Evolutionary conservation across 2,113 vertebrate genomes (phyloP).

Genomic region (Sula dactylatra): DNA sequence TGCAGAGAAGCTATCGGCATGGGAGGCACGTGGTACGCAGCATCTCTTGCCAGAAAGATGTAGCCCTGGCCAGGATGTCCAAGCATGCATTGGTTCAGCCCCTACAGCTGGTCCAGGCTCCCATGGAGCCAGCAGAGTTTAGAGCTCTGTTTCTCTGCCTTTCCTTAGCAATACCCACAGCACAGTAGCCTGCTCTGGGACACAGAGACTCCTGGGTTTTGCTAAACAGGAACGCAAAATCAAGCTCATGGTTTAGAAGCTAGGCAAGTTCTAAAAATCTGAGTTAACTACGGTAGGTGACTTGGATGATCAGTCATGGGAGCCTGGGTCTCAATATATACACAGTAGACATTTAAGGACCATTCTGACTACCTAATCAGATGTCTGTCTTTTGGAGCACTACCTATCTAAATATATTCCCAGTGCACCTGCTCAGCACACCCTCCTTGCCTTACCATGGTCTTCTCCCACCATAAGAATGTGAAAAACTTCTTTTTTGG

Average conservation of each 20-base stretch:
- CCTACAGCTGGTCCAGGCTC: background rate
- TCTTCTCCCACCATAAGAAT: background rate
- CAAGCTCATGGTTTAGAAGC: background rate
- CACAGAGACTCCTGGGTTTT: background rate
- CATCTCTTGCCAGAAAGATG: background rate
- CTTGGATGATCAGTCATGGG: background rate
- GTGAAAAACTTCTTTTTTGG: background rate
- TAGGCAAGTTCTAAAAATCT: background rate
- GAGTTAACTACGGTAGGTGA: background rate
- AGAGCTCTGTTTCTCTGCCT: background rate
- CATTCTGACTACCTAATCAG: background rate
- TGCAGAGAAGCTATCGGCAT: background rate
- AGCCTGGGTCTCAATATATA: background rate
- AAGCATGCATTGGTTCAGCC: background rate
- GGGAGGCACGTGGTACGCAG: background rate
- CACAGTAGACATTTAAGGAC: background rate
- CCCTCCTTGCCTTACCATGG: background rate
- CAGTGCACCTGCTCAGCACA: background rate
- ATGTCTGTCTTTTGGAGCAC: background rate
- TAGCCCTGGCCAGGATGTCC: background rate
- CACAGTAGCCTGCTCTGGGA: background rate
- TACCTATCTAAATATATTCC: background rate
- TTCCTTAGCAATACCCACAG: background rate
- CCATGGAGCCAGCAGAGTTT: background rate
- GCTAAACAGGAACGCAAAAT: background rate